Evolutionary conservation across 2,797 vertebrate species (phyloP).

Genomic region (Pantherophis vulpinus): DNA sequence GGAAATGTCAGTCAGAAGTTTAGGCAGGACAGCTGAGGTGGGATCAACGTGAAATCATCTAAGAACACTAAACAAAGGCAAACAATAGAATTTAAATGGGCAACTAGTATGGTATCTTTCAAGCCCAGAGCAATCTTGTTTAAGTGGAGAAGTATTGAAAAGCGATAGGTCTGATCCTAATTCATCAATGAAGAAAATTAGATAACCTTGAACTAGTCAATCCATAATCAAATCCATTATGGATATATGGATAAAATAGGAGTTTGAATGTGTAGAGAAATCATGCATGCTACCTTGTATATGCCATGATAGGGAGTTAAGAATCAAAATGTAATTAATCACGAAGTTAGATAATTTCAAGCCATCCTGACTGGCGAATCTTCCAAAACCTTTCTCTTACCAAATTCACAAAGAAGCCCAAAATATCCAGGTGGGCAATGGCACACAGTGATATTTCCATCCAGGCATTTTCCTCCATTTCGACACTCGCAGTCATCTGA

Average conservation of each 20-base stretch:
- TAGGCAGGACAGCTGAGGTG: not conserved
- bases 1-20: slow-evolving; percentile 1
- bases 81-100: not conserved
- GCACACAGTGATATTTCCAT: slow-evolving; percentile 82
- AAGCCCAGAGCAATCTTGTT: not conserved
- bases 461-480: slow-evolving; percentile 88
- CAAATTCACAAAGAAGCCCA: slow-evolving; percentile 82
- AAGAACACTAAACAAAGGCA: not conserved
- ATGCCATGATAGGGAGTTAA: not conserved
- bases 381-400: slow-evolving; percentile 68
- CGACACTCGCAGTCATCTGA: slow-evolving; percentile 85
- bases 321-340: not conserved
- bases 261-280: not conserved
- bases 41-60: not conserved
- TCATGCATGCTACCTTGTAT: not conserved
- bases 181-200: not conserved
- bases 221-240: not conserved
- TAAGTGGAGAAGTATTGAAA: not conserved
- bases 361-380: not conserved
- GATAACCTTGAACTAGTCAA: not conserved
- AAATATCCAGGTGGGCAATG: slow-evolving; percentile 82
- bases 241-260: not conserved
- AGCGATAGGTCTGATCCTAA: not conserved
- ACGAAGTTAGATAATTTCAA: not conserved
- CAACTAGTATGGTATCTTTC: not conserved